Percentiles rank a stretch among this genome's conserved stretches.
Conservation (phyloP, 1,140 invertebrate genomes). For the Lepidurus arcticus region DNA sequence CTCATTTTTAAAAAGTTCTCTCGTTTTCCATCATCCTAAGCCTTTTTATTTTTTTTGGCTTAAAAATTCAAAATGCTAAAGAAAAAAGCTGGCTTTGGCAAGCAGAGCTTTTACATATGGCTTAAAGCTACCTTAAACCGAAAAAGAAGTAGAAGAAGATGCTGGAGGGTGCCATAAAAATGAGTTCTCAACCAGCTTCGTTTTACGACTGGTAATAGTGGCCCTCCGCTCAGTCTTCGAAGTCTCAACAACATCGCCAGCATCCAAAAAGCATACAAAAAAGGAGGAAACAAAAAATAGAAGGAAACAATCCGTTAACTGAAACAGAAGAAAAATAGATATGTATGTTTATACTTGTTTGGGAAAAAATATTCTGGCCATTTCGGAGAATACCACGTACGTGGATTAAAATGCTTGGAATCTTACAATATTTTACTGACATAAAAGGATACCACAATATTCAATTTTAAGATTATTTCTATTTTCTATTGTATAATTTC, state of each 20-base stretch:
- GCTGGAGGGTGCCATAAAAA: conserved; percentile 18
- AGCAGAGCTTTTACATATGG: background rate
- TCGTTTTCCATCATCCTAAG: background rate
- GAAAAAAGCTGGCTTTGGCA: background rate
- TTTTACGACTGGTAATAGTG: conserved; percentile 22
- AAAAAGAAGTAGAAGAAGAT: background rate
- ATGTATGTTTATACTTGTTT: too few relatives aligned
- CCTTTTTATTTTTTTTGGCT: background rate
- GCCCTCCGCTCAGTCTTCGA: background rate
- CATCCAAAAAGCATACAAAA: conserved; percentile 2
- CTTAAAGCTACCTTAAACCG: background rate
- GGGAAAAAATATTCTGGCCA: too few relatives aligned
- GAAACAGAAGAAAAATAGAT: background rate
- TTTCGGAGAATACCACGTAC: too few relatives aligned
- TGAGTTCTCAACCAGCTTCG: conserved; percentile 15
- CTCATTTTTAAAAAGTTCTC: too few relatives aligned
- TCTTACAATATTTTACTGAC: too few relatives aligned
- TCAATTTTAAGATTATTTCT: too few relatives aligned
- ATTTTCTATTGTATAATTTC: too few relatives aligned
- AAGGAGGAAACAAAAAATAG: background rate
- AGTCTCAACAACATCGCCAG: conserved; percentile 1
- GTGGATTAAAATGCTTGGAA: too few relatives aligned
- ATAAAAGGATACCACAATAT: too few relatives aligned
- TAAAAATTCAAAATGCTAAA: background rate
- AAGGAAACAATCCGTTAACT: background rate